phyloP scores from a whole-genome alignment of 2,888 invertebrate genomes.

The Microctonus aethiopoides region DNA sequence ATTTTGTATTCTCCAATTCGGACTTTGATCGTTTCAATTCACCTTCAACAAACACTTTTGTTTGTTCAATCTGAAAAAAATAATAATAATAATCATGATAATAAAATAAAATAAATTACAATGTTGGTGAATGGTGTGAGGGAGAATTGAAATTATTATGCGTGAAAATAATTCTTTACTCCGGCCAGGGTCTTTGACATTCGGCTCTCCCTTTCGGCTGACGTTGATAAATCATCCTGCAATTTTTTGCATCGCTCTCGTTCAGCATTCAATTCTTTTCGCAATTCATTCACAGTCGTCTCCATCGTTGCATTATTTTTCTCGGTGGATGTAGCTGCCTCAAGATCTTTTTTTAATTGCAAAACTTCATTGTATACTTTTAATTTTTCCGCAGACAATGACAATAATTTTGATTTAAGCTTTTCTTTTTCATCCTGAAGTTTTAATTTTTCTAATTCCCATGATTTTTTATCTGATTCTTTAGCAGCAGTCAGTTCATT shows the following conservation, averaged over 20 bases:
- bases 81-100: slow-evolving; percentile 24
- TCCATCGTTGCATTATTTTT: slow-evolving; percentile 70
- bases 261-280: slow-evolving; percentile 68
- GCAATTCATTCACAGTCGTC: slow-evolving; percentile 74
- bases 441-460: slow-evolving; percentile 70
- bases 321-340: slow-evolving; percentile 69
- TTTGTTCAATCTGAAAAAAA: slow-evolving; percentile 72
- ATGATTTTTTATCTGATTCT: slow-evolving; percentile 58
- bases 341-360: slow-evolving; percentile 73
- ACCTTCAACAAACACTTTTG: slow-evolving; percentile 69
- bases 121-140: slow-evolving; percentile 7
- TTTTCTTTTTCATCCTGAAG: slow-evolving; percentile 69
- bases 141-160: slow-evolving; percentile 21
- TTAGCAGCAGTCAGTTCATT: slow-evolving; percentile 66
- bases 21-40: slow-evolving; percentile 73
- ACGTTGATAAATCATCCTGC: slow-evolving; percentile 69
- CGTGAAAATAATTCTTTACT: slow-evolving; percentile 46
- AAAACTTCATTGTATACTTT: slow-evolving; percentile 72
- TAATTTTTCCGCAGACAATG: slow-evolving; percentile 69
- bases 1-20: slow-evolving; percentile 70
- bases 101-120: background rate
- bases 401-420: slow-evolving; percentile 67
- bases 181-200: slow-evolving; percentile 58
- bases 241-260: slow-evolving; percentile 74
- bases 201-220: slow-evolving; percentile 57